phyloP scores from a whole-genome alignment of 2,888 invertebrate species.

The Acronicta aceris region DNA sequence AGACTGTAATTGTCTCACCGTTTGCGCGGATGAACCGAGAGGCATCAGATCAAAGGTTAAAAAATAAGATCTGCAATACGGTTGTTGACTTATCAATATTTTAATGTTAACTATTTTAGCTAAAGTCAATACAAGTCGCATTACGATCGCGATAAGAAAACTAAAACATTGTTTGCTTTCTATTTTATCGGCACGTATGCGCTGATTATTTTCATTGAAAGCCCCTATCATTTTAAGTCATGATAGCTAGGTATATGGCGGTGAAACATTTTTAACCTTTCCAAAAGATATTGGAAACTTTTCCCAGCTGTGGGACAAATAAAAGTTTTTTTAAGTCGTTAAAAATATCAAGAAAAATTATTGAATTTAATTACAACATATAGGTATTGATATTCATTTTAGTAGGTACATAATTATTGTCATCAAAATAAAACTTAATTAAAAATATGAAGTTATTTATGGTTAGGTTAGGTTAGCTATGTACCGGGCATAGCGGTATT shows the following conservation, averaged over 20 bases:
- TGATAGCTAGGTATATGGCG: conserved; percentile 19
- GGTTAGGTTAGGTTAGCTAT: no score
- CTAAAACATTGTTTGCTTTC: conserved; percentile 58
- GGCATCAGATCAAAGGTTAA: conserved; percentile 19
- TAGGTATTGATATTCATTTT: no score
- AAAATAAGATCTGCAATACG: conserved; percentile 14
- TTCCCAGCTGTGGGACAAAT: no score
- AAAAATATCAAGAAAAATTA: no score
- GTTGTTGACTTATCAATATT: conserved; percentile 38
- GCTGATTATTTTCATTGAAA: conserved; percentile 59
- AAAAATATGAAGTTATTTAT: no score
- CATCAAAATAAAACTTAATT: no score
- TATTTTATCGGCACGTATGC: conserved; percentile 55
- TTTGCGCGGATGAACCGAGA: conserved; percentile 50
- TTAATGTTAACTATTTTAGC: conserved; percentile 30
- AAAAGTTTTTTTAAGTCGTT: no score
- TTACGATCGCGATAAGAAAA: conserved; percentile 55
- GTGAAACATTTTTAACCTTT: no score
- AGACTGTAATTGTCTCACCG: conserved; percentile 76
- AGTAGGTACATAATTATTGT: no score
- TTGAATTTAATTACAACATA: no score
- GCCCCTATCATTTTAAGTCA: conserved; percentile 33
- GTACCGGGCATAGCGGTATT: no score
- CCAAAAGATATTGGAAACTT: no score
- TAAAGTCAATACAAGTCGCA: conserved; percentile 38